phyloP scores from a whole-genome alignment of 1,140 invertebrate species.

The Cepaea nemoralis region DNA sequence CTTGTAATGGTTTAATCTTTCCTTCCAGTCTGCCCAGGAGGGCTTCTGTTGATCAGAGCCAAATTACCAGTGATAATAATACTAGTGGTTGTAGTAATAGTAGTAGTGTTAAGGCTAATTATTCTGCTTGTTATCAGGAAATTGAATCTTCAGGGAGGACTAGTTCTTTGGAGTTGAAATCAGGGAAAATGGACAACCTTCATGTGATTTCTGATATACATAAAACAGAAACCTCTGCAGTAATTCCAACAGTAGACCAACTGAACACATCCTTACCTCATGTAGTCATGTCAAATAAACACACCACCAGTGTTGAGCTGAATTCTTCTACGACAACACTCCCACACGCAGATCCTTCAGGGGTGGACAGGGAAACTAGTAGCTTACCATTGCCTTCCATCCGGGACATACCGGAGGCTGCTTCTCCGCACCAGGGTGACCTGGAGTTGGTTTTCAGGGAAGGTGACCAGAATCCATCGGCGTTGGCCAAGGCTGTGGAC shows the following conservation, averaged over 20 bases:
- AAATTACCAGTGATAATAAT: not conserved
- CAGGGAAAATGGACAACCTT: not conserved
- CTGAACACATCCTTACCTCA: not conserved
- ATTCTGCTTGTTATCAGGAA: too few species aligned
- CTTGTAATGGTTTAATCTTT: constrained; percentile 17
- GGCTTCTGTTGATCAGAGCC: not conserved
- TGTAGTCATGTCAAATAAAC: not conserved
- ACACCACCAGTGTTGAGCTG: not conserved
- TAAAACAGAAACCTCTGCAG: not conserved
- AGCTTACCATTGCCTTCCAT: not conserved
- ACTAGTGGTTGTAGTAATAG: not conserved
- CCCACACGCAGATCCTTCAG: not conserved
- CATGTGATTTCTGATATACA: not conserved
- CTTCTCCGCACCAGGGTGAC: not conserved
- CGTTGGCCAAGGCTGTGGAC: not conserved
- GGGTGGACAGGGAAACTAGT: too few species aligned
- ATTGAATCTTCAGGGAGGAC: not conserved
- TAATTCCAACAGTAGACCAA: not conserved
- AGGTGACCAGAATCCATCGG: not conserved
- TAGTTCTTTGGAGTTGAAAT: not conserved
- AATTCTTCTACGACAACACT: not conserved
- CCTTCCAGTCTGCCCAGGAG: not conserved
- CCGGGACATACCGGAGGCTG: not conserved
- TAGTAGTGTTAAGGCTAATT: not conserved
- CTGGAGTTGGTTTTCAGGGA: not conserved